Conservation (phyloP, 2,797 vertebrate genomes). For the Acanthurus lineatus region DNA sequence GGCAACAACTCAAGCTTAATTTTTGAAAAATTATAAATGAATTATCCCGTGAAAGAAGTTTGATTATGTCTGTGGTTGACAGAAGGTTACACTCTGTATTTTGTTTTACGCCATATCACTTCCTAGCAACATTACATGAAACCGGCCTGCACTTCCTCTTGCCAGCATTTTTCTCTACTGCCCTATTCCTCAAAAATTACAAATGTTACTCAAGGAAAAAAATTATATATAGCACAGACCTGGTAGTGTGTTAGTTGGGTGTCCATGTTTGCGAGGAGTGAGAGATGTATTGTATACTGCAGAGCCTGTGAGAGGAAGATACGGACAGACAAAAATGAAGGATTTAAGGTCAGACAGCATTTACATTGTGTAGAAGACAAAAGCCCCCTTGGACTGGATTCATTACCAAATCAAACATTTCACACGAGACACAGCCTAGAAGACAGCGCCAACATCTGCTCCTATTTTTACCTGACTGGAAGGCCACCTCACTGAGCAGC, state of each 20-base stretch:
- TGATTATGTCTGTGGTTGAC: background rate
- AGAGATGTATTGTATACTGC: conserved; percentile 95
- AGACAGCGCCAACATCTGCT: background rate
- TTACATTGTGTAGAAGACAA: background rate
- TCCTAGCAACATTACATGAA: conserved; percentile 17
- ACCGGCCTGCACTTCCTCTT: background rate
- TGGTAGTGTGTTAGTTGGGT: conserved; percentile 84
- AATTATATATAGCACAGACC: conserved; percentile 53
- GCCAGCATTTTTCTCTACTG: conserved; percentile 1
- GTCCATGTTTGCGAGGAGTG: conserved; percentile 82
- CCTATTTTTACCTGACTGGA: conserved; percentile 90
- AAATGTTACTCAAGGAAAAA: background rate
- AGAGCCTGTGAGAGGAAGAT: conserved; percentile 84
- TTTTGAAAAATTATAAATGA: background rate
- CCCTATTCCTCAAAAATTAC: conserved; percentile 5
- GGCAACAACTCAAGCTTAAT: conserved; percentile 8
- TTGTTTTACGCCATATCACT: conserved; percentile 11
- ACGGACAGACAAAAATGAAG: background rate
- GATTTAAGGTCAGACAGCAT: background rate
- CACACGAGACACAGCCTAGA: background rate
- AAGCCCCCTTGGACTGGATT: background rate
- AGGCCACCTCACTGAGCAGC: conserved; percentile 98
- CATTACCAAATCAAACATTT: background rate
- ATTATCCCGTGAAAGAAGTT: background rate
- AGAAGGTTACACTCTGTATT: background rate